Base-by-base conservation (phyloP, 2,113 vertebrate genomes). In the Eudorcas thomsonii region DNA sequence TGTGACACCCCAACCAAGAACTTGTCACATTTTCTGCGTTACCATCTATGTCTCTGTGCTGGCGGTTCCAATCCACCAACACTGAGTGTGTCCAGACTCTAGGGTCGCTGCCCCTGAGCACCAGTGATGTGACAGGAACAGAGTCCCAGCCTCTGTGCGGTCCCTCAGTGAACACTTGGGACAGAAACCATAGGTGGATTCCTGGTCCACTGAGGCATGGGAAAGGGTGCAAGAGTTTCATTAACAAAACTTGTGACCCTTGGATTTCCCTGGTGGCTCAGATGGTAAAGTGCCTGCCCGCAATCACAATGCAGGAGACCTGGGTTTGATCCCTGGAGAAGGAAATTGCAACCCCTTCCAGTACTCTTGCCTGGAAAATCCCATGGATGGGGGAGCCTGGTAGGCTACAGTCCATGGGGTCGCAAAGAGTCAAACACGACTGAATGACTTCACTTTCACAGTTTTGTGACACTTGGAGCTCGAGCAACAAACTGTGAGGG, bases 61-160 rank as follows among this genome's bases (percentile, higher is more conserved):
- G 71, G 48, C 26, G 36, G 45, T 88, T 78, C 43, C 23, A 21
- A 19, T 1, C 45, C 30, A 28, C 17, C 71, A 16, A 23, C 17
- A 6, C 1, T 45, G 19, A 19, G 1, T 82, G 23, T 60, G 43
- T 45, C 54, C 87, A 30, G 25, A 5, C 33, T 74, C 43, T n/a
- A 7, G 3, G 12, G 16, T 25, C 25, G 5, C 30, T 3, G 1
- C 28, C 19, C 21, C 36, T 25, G 60, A n/a, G 33, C 54, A 45
- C 15, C 9, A 0, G 39, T 10, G 25, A 48, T n/a, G 11, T 14
- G 3, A 55, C 2, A 3, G 23, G 14, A 55, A 43, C 25, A n/a
- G 50, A 54, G 11, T 30, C 21, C n/a, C 14, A 25, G 48, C 3
- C 28, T 71, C 64, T 3, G 1, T 19, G 74, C 2, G 1, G 3